phyloP scores from a whole-genome alignment of 1,140 invertebrate genomes.

The Caenorhabditis inopinata region DNA sequence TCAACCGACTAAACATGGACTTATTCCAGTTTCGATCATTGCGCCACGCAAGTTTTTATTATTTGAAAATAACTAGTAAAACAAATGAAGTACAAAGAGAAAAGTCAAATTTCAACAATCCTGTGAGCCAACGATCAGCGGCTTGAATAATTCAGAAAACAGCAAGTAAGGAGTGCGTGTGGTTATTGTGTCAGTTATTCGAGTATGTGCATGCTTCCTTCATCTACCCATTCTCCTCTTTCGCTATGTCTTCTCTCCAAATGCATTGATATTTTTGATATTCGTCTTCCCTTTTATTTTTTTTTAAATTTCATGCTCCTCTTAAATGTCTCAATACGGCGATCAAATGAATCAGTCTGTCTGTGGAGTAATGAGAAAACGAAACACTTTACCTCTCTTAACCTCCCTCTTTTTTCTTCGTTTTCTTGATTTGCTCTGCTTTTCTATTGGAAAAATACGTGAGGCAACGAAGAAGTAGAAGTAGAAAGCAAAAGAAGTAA shows the following conservation, averaged over 20 bases:
- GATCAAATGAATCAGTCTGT: too few relatives aligned
- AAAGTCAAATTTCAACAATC: background rate
- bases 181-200: constrained; percentile 28
- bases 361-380: background rate
- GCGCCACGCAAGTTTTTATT: constrained; percentile 22
- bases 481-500: background rate
- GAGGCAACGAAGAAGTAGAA: background rate
- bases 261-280: background rate
- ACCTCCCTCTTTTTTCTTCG: background rate
- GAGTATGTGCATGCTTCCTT: background rate
- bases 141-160: constrained; percentile 24
- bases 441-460: constrained; percentile 6
- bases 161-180: constrained; percentile 25
- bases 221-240: background rate
- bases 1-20: constrained; percentile 11
- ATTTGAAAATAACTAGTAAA: background rate
- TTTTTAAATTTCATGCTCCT: too few relatives aligned
- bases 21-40: constrained; percentile 21
- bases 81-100: background rate
- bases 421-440: constrained; percentile 17
- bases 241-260: background rate
- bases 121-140: constrained; percentile 7
- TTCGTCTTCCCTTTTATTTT: background rate
- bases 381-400: background rate
- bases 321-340: too few relatives aligned